Evolutionary conservation across 2,113 vertebrate species (phyloP).

Genomic region (Myotis brandtii): DNA sequence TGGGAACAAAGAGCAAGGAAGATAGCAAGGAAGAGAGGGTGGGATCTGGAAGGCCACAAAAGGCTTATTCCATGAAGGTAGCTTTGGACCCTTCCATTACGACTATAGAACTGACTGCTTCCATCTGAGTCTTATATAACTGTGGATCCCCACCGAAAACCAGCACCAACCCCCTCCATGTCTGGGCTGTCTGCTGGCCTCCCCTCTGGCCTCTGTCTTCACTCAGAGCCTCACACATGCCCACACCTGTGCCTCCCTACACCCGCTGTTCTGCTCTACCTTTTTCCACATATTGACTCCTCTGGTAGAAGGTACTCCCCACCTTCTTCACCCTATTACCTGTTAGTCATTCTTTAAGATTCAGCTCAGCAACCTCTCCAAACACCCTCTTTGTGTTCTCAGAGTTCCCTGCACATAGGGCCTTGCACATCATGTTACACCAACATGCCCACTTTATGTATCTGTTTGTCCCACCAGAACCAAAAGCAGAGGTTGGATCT

Average conservation of each 20-base stretch:
- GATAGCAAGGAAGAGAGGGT: not conserved
- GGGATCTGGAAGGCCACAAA: not conserved
- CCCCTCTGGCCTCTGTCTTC: not conserved
- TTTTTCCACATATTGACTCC: accelerated
- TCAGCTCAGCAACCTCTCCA: not conserved
- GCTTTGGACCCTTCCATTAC: not conserved
- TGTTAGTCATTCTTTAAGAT: not conserved
- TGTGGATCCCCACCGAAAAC: not conserved
- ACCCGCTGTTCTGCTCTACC: too few relatives aligned
- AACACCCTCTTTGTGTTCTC: not conserved
- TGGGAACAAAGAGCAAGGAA: not conserved
- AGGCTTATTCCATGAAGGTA: not conserved
- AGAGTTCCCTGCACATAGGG: not conserved
- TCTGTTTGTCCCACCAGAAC: not conserved
- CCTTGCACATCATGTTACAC: not conserved
- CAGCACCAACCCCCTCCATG: not conserved
- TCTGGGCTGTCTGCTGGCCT: not conserved
- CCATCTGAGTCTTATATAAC: not conserved
- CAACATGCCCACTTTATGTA: not conserved
- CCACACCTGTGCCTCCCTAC: accelerated
- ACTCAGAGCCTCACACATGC: accelerated
- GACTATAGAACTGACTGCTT: too few relatives aligned
- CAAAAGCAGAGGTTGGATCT: not conserved
- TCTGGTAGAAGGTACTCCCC: not conserved
- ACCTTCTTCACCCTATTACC: not conserved